Evolutionary conservation across 2,797 vertebrate species (phyloP).

Genomic region (Austrolebias charrua): DNA sequence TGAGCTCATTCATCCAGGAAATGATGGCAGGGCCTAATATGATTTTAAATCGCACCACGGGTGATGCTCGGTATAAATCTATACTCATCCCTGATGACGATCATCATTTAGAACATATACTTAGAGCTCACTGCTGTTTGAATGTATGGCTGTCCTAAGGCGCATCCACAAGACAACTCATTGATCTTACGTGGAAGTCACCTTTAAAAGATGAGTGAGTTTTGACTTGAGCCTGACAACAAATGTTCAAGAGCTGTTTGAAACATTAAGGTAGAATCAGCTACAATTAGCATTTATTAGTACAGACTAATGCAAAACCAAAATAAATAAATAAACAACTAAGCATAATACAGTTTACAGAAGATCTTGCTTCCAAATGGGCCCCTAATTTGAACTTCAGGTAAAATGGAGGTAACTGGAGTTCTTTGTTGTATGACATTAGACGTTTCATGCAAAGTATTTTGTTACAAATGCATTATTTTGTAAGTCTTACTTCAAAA

Average conservation of each 20-base stretch:
- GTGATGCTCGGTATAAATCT: slow-evolving; percentile 67
- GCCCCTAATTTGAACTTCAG: not conserved
- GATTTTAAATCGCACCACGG: slow-evolving; percentile 70
- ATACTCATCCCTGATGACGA: slow-evolving; percentile 69
- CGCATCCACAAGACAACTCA: slow-evolving; percentile 63
- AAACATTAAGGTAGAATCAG: not conserved
- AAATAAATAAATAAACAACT: slow-evolving; percentile 4
- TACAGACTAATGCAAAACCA: slow-evolving; percentile 11
- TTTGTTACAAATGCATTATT: slow-evolving; percentile 11
- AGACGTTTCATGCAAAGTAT: not conserved
- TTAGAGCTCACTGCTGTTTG: slow-evolving; percentile 63
- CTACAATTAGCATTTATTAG: not conserved
- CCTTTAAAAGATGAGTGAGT: slow-evolving; percentile 51
- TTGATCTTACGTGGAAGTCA: slow-evolving; percentile 67
- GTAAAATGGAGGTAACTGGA: slow-evolving; percentile 15
- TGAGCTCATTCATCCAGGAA: slow-evolving; percentile 73
- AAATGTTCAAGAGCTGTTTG: not conserved
- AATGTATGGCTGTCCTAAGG: slow-evolving; percentile 65
- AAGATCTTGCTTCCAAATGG: slow-evolving; percentile 15
- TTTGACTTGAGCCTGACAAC: slow-evolving; percentile 31
- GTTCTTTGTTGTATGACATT: slow-evolving; percentile 27
- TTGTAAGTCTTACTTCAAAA: slow-evolving; percentile 2
- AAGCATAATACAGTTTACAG: not conserved
- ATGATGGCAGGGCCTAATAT: slow-evolving; percentile 66
- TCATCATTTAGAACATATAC: slow-evolving; percentile 72